Evolutionary conservation across 2,888 invertebrate genomes (phyloP), one percentile per base, ranked within the genome.

Genomic region (Cotesia congregata): DNA sequence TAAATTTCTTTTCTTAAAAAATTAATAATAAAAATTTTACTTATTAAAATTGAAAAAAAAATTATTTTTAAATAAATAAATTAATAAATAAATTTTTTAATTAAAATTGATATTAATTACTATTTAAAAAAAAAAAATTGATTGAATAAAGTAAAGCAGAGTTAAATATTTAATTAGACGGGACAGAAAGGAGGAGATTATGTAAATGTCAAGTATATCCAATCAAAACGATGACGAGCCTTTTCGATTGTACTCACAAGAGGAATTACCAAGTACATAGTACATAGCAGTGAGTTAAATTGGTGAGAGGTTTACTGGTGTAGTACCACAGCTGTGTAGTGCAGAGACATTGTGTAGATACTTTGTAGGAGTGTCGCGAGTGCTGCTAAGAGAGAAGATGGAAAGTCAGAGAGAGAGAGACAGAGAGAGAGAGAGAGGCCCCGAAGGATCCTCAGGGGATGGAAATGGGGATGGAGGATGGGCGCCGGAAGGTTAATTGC

Each of bases 401-500:
- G 75, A 30, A 50, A 30, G 72, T 72, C 40, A 69, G 72, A 74
- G 77, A 78, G 73, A 50, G 60, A 39, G 77, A 68, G 71, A 76
- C 82, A 79, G 79, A 78, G 72, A 78, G 77, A n/a, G 67, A 77
- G 70, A 76, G 79, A 62, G 62, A 15, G n/a, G 17, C 4, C 12
- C 20, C 30, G 65, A 30, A 30, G 65, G 38, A 78, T 79, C 79
- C 17, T 67, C 78, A 77, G 82, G 78, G 78, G 79, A 81, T 83
- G 85, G 84, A 85, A 85, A 17, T 17, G 82, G 78, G 78, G 78
- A 81, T 83, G 85, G 84, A 85, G 86, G 17, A 17, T 17, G 85
- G 82, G 83, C 65, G 85, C 82, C 83, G 80, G 83, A 84, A 85
- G 88, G 87, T 88, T 88, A 88, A 88, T 88, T 88, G 87, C 86